Base-by-base conservation (phyloP, 2,797 vertebrate genomes). In the Megaceryle alcyon region DNA sequence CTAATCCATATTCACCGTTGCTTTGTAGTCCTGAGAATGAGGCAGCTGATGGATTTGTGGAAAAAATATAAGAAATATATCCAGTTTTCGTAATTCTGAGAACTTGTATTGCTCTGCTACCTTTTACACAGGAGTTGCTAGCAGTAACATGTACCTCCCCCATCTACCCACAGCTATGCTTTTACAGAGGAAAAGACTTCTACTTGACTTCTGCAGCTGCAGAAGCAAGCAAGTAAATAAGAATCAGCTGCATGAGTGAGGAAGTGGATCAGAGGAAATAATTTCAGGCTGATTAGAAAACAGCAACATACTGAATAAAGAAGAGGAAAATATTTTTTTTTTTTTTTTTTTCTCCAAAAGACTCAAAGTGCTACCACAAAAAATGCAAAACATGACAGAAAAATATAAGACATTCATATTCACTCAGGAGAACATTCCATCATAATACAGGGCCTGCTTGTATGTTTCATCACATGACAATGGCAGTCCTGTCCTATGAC, bases 201-300 rank as follows among this genome's bases (percentile, higher is more conserved):
- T 31, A 15, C 76, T 70, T 91, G n/a, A 72, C 59, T 87, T 83
- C 66, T 94, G 87, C 94, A 94, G 91, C 94, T 95, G 89, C 84
- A 77, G 72, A 86, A 86, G 56, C 51, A 91, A 92, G 43, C 4
- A 57, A 70, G 82, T 9, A 92, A 90, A 84, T 33, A 78, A 85
- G 82, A 68, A 37, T 86, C 84, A 87, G 84, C 83, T 70, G 82
- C 20, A 41, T 23, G 37, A 89, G 21, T 77, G 71, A 77, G 84
- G 68, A 95, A 95, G 56, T 33, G 13, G 63, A 90, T 88, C 63
- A 70, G 70, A 92, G 49, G 77, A 92, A 95, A 85, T 79, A 6
- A 88, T 89, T 77, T 89, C 75, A 87, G 15, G 14, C 44, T 4
- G 3, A 87, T 89, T 89, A 80, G 56, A 89, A 66, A 70, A 53